A percentile compares a stretch with the other conserved stretches of the same genome.
Conservation (phyloP, 2,888 invertebrate species). For the Cataglyphis albicans region DNA sequence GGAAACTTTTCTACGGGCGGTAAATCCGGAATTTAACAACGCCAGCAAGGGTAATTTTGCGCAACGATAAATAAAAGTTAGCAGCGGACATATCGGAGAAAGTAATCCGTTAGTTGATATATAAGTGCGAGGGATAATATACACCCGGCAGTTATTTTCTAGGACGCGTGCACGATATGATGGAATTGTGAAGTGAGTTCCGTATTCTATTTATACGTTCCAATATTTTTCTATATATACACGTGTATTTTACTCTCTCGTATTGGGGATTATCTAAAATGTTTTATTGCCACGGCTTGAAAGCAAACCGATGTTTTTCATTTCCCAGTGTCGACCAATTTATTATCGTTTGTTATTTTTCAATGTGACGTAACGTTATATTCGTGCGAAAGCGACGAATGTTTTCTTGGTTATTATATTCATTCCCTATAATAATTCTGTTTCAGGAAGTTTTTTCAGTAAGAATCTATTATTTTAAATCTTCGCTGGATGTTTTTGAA, state of each 20-base stretch:
- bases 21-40: slow-evolving; percentile 26
- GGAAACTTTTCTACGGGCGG: slow-evolving; percentile 18
- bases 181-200: slow-evolving; percentile 11
- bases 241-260: slow-evolving; percentile 25
- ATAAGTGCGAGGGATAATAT: not conserved
- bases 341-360: slow-evolving; percentile 55
- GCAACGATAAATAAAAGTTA: slow-evolving; percentile 28
- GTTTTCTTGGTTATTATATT: slow-evolving; percentile 6
- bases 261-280: slow-evolving; percentile 41
- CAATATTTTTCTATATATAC: slow-evolving; percentile 45
- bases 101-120: slow-evolving; percentile 1
- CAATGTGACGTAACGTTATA: slow-evolving; percentile 33
- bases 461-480: not conserved
- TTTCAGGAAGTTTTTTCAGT: not conserved
- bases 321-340: slow-evolving; percentile 36
- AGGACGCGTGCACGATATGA: not conserved
- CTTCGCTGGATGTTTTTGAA: not conserved
- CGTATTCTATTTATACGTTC: slow-evolving; percentile 38
- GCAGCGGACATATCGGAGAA: not conserved
- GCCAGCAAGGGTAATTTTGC: slow-evolving; percentile 11
- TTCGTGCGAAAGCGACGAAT: not conserved
- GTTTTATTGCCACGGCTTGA: slow-evolving; percentile 51
- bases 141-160: not conserved
- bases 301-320: slow-evolving; percentile 50
- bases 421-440: not conserved